Evolutionary conservation across 2,888 invertebrate species (phyloP).

Genomic region (Syrphus vitripennis): DNA sequence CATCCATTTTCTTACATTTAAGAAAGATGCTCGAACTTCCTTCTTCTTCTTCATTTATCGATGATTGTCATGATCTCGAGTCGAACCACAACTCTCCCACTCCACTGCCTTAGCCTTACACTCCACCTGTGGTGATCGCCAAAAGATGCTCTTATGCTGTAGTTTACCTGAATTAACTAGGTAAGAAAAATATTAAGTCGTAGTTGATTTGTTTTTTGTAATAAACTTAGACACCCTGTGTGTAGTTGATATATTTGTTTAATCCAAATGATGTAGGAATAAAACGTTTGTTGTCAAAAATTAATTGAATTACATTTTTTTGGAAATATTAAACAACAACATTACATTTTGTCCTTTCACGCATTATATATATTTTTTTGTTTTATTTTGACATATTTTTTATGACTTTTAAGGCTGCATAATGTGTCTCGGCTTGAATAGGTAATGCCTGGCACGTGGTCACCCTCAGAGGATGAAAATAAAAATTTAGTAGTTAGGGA

Average conservation of each 20-base stretch:
- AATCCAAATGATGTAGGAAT: neutral
- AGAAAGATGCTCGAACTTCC: no score
- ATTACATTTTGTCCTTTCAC: neutral
- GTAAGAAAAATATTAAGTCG: no score
- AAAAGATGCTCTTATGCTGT: no score
- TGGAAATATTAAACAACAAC: neutral
- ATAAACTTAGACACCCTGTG: neutral
- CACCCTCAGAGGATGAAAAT: neutral
- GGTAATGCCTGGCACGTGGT: conserved; percentile 60
- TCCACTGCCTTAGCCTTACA: no score
- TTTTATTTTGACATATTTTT: conserved; percentile 13
- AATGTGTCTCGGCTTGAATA: conserved; percentile 47
- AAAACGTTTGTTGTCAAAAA: conserved; percentile 1
- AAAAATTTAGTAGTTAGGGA: conserved; percentile 5
- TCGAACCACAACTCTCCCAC: no score
- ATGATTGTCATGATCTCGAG: no score
- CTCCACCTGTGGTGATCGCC: no score
- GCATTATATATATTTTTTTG: neutral
- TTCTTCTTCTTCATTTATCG: no score
- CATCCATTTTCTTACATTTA: no score
- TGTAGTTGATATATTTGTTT: neutral
- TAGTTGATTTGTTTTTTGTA: no score
- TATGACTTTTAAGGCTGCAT: conserved; percentile 54
- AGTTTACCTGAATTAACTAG: no score
- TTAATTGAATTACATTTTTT: conserved; percentile 22